phyloP scores from a whole-genome alignment of 1,140 invertebrate species.

The Triops longicaudatus region DNA sequence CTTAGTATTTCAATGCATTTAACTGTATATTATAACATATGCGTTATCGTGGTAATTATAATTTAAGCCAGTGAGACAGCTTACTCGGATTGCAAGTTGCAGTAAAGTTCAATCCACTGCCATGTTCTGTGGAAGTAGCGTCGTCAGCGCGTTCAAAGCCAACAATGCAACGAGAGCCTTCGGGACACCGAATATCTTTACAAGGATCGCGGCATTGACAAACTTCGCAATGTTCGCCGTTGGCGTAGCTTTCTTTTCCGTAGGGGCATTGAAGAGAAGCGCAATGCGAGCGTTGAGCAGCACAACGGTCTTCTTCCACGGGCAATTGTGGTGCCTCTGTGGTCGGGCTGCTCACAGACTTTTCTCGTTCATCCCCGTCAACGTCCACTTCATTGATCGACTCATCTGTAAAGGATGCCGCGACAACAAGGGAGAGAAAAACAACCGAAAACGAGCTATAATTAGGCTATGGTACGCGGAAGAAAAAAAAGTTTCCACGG shows the following conservation, averaged over 20 bases:
- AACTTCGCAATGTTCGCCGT: constrained; percentile 52
- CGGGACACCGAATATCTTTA: constrained; percentile 48
- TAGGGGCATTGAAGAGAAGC: constrained; percentile 56
- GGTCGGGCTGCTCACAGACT: background rate
- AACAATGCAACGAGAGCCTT: constrained; percentile 57
- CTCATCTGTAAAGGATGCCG: background rate
- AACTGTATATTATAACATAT: too few relatives aligned
- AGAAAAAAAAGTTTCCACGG: background rate
- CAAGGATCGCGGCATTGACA: constrained; percentile 73
- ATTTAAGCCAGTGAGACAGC: background rate
- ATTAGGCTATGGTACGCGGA: background rate
- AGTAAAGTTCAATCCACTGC: constrained; percentile 42
- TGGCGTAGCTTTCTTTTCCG: constrained; percentile 59
- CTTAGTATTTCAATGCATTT: too few relatives aligned
- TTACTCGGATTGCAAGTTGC: constrained; percentile 49
- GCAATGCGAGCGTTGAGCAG: constrained; percentile 26
- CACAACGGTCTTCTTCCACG: constrained; percentile 17
- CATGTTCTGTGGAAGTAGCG: constrained; percentile 36
- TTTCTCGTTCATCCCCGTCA: background rate
- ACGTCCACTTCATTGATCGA: background rate
- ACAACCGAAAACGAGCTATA: background rate
- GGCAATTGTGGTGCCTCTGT: background rate
- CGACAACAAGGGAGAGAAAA: background rate
- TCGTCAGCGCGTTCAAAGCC: constrained; percentile 44
- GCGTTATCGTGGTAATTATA: too few relatives aligned